Conservation (phyloP, 2,113 vertebrate species). For the Mixornis gularis region DNA sequence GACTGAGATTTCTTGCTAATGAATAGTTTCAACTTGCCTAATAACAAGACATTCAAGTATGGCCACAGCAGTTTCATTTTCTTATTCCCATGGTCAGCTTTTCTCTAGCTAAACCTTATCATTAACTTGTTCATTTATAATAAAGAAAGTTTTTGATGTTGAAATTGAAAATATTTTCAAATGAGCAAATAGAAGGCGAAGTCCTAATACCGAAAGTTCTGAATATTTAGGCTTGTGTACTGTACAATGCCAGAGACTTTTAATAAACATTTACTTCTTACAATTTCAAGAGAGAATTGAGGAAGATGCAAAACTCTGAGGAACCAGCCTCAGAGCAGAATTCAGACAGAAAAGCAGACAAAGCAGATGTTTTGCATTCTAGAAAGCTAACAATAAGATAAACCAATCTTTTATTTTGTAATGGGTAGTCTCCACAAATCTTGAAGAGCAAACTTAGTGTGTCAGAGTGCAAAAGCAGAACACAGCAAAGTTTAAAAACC, state of each 20-base stretch:
- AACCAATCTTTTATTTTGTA: conserved; percentile 24
- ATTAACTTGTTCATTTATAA: neutral
- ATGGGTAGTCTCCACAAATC: neutral
- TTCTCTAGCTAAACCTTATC: neutral
- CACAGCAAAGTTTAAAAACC: neutral
- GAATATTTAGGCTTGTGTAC: neutral
- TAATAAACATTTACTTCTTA: neutral
- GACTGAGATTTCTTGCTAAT: neutral
- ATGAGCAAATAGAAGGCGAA: neutral
- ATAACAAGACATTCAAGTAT: neutral
- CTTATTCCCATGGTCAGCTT: neutral
- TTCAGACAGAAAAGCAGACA: conserved; percentile 11
- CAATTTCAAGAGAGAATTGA: neutral
- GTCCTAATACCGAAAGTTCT: neutral
- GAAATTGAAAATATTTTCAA: neutral
- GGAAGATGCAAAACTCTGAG: neutral
- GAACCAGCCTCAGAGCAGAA: neutral
- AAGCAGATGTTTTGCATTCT: conserved; percentile 25
- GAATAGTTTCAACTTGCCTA: neutral
- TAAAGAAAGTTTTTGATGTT: neutral
- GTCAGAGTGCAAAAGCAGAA: conserved; percentile 17
- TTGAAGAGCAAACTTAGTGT: neutral
- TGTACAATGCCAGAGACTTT: neutral
- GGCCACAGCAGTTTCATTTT: neutral
- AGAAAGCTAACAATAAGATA: neutral